Conservation (phyloP, 2,888 invertebrate genomes). For the Drosophila setosimentum region DNA sequence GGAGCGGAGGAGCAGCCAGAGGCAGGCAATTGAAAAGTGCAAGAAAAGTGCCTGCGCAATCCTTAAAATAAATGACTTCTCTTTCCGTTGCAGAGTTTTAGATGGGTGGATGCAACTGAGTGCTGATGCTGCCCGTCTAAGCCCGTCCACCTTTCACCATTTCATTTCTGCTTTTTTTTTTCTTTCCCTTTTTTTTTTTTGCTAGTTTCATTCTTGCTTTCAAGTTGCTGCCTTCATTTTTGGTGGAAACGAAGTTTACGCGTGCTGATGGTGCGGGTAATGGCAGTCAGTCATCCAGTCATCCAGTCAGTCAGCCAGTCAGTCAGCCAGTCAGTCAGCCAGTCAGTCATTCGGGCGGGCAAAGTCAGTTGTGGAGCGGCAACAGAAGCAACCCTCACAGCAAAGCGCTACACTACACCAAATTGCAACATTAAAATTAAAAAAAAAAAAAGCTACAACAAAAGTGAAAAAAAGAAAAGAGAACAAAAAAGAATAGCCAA, state of each 20-base stretch:
- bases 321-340: neutral
- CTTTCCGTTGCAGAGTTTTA: conserved; percentile 65
- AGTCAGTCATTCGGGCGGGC: conserved; percentile 21
- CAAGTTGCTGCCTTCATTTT: conserved; percentile 22
- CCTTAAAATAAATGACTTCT: conserved; percentile 80
- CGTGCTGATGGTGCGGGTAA: conserved; percentile 76
- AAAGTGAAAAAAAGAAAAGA: neutral
- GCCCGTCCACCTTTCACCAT: conserved; percentile 8
- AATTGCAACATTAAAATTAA: neutral
- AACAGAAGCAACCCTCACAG: conserved; percentile 19
- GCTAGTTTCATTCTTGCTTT: neutral
- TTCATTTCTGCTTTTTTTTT: conserved; percentile 24
- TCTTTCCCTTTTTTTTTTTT: neutral
- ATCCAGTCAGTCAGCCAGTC: neutral
- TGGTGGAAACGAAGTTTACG: conserved; percentile 71
- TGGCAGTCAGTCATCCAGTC: conserved; percentile 58
- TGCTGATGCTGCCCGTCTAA: conserved; percentile 16
- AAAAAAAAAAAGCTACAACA: too few relatives aligned
- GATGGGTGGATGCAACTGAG: conserved; percentile 23
- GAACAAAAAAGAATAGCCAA: neutral
- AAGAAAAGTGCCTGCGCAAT: conserved; percentile 61
- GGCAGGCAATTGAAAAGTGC: conserved; percentile 30
- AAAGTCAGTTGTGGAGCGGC: conserved; percentile 48
- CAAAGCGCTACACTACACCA: conserved; percentile 3
- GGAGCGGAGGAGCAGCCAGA: neutral